These are phyloP conservation scores for Zaprionus tsacasi DNA, from an alignment of 1,140 invertebrate genomes.

Conservation along the genomic window DNA sequence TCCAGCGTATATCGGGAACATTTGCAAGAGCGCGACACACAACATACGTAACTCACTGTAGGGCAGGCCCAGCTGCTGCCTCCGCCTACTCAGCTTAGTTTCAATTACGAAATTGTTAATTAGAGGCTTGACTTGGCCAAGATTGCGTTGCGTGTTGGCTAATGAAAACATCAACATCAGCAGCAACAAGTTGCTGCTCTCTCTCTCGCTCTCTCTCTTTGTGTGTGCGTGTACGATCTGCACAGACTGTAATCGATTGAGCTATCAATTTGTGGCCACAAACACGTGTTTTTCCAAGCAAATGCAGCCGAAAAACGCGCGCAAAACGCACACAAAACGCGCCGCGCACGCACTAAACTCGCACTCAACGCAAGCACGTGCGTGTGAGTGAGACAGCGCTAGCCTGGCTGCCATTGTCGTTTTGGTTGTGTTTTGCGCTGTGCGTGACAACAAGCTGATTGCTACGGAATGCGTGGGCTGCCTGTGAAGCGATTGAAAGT, in stretches of 20 bases:
- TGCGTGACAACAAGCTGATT: conserved; percentile 35
- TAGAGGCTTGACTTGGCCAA: conserved; percentile 47
- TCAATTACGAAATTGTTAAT: conserved; percentile 77
- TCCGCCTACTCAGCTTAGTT: conserved; percentile 45
- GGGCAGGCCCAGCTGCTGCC: conserved; percentile 26
- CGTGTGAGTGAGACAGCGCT: conserved; percentile 4
- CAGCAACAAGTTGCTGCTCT: conserved; percentile 29
- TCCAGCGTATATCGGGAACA: conserved; percentile 62
- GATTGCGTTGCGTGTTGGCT: conserved; percentile 55
- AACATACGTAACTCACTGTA: conserved; percentile 51
- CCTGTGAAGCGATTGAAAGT: neutral
- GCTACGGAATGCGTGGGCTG: neutral
- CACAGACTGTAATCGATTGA: conserved; percentile 17
- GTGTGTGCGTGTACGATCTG: conserved; percentile 15
- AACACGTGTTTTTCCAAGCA: neutral
- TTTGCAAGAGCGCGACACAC: conserved; percentile 27
- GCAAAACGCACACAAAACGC: conserved; percentile 30
- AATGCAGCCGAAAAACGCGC: conserved; percentile 29
- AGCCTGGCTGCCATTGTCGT: neutral
- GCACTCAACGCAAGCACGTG: neutral
- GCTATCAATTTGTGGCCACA: conserved; percentile 16
- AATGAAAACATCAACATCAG: conserved; percentile 59
- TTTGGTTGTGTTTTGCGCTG: conserved; percentile 53
- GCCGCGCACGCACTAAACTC: neutral
- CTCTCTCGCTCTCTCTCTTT: neutral